Base-by-base conservation (phyloP, 1,140 invertebrate species). In the Danaus plexippus region DNA sequence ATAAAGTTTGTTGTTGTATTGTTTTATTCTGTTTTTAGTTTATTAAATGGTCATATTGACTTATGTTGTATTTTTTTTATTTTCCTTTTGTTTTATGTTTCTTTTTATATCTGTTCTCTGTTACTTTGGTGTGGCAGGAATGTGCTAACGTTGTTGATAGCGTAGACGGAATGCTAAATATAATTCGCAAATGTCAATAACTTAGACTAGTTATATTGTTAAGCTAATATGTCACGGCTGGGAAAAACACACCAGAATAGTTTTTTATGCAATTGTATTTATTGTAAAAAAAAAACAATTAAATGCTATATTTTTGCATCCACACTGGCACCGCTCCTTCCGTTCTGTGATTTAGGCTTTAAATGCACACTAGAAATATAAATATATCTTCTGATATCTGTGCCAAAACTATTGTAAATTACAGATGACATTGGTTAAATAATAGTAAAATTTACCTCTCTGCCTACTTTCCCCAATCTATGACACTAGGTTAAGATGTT, bases 341-440 rank as follows among this genome's bases (percentile, higher is more conserved):
- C 75, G 74, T 86, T 83, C 80, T 85, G 83, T 86, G 80, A 84
- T 82, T 78, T 84, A 83, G 80, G 78, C 77, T 80, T 77, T 77
- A 82, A 79, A 64, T 65, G 70, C 75, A 76, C 70, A 63, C 64
- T 80, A 82, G 73, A 68, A 62, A 66, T 82, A 69, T 61, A 71
- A 64, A 63, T 67, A 69, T 59, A 63, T 58, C 64, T 80, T 75
- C 77, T 74, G 75, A 77, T 44, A 61, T 72, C 74, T 82, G 83
- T 86, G 83, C 83, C 83, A 86, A 86, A 84, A 73, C 53, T 77
- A 71, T 70, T 68, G 64, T 69, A 71, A 71, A 70, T 69, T 73
- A 72, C 63, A 73, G 48, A 69, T 72, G 66, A 68, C 62, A 55
- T 66, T 66, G 58, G 72, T 55, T 66, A 57, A 65, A 67, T 62